Base-by-base conservation (phyloP, 2,113 vertebrate species). In the Elaphurus davidianus region DNA sequence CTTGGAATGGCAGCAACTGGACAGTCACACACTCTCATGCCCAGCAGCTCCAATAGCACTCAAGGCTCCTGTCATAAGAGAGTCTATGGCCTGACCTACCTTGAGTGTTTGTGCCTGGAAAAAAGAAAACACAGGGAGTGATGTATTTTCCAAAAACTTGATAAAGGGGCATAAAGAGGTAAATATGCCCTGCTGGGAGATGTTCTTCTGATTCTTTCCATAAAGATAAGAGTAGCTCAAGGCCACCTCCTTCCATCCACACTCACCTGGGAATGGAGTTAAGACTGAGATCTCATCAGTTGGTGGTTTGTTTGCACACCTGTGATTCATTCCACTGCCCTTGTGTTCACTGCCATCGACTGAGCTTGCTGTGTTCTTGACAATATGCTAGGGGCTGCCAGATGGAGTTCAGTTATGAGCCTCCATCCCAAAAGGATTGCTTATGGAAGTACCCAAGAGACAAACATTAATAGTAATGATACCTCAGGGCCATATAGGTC, bases 191-290 rank as follows among this genome's bases (percentile, higher is more conserved):
- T 50, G 2, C 83, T 90, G 25, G 6, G n/a, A 93, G 52, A 79
- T 43, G 15, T 30, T 79, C 84, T 96, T 98, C 76, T 62, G 88
- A 95, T 90, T 94, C 57, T 89, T 97, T 94, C 95, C 87, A 52
- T 60, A 55, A 93, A 94, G 54, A 62, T 81, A 87, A 90, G 55
- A 76, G 86, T 71, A 76, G 62, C n/a, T n/a, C 7, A 88, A 62
- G 55, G 40, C 88, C 60, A 47, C 57, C 74, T 90, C 94, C 67
- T 79, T 90, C 81, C 36, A 71, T 57, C 33, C 28, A 79, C 79
- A 62, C 6, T 12, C 78, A 71, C 52, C 60, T 89, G 54, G 54
- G 7, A 74, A 57, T 47, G 11, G 91, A 87, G 12, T 79, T 28
- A 55, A 87, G 94, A 59, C 55, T 17, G 55, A 97, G 62, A 84